Evolutionary conservation across 2,797 vertebrate species (phyloP), one percentile per base, ranked within the genome.

Genomic region (Protosalanx chinensis): DNA sequence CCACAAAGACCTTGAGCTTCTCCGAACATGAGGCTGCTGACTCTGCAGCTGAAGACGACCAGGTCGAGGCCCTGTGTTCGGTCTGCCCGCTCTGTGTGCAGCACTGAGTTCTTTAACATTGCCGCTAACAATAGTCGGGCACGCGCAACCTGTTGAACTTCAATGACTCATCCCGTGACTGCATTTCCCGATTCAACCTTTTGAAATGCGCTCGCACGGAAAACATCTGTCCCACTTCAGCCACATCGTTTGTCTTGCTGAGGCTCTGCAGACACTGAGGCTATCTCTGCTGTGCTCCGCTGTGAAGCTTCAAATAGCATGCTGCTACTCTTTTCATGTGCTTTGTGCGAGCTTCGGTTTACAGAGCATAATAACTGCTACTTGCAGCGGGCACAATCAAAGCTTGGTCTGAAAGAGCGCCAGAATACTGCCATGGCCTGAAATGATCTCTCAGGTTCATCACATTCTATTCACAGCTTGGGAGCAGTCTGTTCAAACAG

Each of bases 391-490:
- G 12, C 58, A 23, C 12, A 6, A n/a, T 30, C 6, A 29, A 53
- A 15, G 27, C 37, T 4, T 30, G 49, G 6, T 62, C 33, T 30
- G 30, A 30, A 32, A 65, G 41, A 41, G 3, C 37, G 10, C 64
- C 37, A 12, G 12, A 65, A 49, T 27, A 4, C 51, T 15, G 20
- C 35, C 2, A 13, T 32, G 65, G 5, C 63, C n/a, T 66, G 7
- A 20, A 46, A 23, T 41, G 20, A 27, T 56, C 51, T 56, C 15
- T 16, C 51, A 56, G 51, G 1, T 4, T 65, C 51, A n/a, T 33
- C 12, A 29, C 71, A 18, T 30, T 57, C 16, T 74, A 51, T 89
- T 79, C 73, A 79, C 88, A 90, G 90, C 75, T 72, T 65, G 62
- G 70, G 70, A 82, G 18, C 51, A 56, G 51, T 56, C 51, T 18